Evolutionary conservation across 2,113 vertebrate genomes (phyloP), one percentile per base, ranked within the genome.

Genomic region (Sapayoa aenigma): DNA sequence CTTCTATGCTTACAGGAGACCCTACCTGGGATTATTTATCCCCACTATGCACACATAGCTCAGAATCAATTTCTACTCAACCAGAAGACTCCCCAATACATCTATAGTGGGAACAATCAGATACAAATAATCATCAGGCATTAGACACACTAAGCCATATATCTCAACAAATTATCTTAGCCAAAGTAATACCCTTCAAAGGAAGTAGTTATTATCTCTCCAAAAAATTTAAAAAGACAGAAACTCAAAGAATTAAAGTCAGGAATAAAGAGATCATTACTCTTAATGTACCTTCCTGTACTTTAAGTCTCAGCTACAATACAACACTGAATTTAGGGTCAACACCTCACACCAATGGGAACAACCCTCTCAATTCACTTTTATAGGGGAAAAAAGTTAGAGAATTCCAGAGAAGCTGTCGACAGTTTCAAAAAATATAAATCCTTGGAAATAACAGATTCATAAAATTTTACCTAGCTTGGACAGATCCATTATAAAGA

Each of bases 111-210:
- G 66, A 77, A 56, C n/a, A 86, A 59, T 37, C 39, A 72, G 20
- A 71, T 15, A 58, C 12, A 87, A 92, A 90, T 47, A 86, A 81
- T 65, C 67, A 83, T 37, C 35, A 67, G 65, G 76, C 16, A 74
- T 92, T 86, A 93, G 56, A 68, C 55, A 71, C 24, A 27, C 25
- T 68, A 92, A 87, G 44, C 52, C n/a, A 14, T 35, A 3, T 17
- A 49, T 80, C 52, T 87, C 73, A 89, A 77, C n/a, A 89, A 87
- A 91, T 84, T 81, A 91, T 72, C 91, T 84, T 46, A 91, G 67
- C 47, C 41, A 42, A 74, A 92, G 24, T 52, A 94, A 94, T 33
- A 87, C 15, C 59, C 66, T 78, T 76, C n/a, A 49, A 79, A 44
- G 18, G 44, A 91, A 94, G 41, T 24, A 30, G 80, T 63, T 60